phyloP scores from a whole-genome alignment of 1,140 invertebrate genomes.

The Danaus plexippus region DNA sequence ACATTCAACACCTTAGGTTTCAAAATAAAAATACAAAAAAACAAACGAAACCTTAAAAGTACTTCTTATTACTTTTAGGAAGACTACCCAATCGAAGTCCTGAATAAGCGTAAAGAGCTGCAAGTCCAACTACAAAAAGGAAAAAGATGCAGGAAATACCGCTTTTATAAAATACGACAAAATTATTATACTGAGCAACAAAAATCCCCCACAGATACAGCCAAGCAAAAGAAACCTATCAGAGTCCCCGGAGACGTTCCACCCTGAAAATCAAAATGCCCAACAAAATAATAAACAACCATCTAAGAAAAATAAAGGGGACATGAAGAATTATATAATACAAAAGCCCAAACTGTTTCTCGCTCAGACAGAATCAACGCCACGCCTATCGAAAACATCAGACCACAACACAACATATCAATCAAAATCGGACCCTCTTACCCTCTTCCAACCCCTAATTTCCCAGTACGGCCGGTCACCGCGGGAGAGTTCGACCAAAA shows the following conservation, averaged over 20 bases:
- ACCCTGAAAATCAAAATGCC: slow-evolving; percentile 8
- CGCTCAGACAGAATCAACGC: slow-evolving; percentile 13
- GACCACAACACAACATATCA: not conserved
- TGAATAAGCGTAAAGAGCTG: too few relatives aligned
- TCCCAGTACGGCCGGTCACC: slow-evolving; percentile 1
- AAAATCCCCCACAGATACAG: slow-evolving; percentile 12
- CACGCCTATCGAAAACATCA: slow-evolving; percentile 7
- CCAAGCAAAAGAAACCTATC: slow-evolving; percentile 22
- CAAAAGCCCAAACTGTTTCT: slow-evolving; percentile 16
- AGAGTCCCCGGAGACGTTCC: slow-evolving; percentile 16
- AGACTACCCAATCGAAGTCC: too few relatives aligned
- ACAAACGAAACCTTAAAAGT: too few relatives aligned
- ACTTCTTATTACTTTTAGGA: too few relatives aligned
- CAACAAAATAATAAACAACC: not conserved
- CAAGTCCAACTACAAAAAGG: too few relatives aligned
- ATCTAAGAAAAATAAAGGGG: slow-evolving; percentile 22
- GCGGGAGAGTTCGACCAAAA: not conserved
- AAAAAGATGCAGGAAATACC: too few relatives aligned
- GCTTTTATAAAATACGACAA: too few relatives aligned
- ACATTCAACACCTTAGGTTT: too few relatives aligned
- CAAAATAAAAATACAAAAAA: too few relatives aligned
- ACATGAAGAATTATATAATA: slow-evolving; percentile 18
- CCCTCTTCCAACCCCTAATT: too few relatives aligned
- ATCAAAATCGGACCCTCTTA: too few relatives aligned
- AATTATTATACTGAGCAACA: slow-evolving; percentile 6